Evolutionary conservation across 2,797 vertebrate species (phyloP).

Genomic region (Hafferia zeledoni): DNA sequence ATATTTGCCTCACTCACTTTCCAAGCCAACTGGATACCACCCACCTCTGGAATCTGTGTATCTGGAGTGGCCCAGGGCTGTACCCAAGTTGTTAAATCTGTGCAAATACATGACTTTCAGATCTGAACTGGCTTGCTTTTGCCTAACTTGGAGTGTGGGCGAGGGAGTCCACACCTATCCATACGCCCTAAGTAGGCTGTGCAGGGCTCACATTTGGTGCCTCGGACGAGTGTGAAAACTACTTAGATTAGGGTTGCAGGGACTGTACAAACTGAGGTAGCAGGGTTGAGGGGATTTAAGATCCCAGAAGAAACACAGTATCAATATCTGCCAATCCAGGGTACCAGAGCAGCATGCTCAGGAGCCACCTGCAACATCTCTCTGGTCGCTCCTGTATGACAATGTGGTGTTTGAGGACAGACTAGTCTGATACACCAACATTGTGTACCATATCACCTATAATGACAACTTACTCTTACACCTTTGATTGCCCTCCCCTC

Average conservation of each 20-base stretch:
- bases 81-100: conserved; percentile 28
- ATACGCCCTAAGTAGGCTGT: not conserved
- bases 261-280: not conserved
- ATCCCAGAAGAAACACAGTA: not conserved
- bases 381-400: not conserved
- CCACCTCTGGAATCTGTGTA: conserved; percentile 47
- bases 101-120: conserved; percentile 39
- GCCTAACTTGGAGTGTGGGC: not conserved
- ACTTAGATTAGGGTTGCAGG: not conserved
- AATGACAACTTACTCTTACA: not conserved
- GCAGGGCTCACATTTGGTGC: not conserved
- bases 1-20: conserved; percentile 29
- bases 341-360: not conserved
- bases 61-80: conserved; percentile 23
- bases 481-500: not conserved
- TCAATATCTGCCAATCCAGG: not conserved
- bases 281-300: not conserved
- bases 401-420: not conserved
- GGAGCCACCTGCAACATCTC: rapidly evolving
- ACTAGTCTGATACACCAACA: not conserved
- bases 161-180: conserved; percentile 31
- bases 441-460: not conserved
- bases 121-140: conserved; percentile 38
- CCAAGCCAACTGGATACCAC: conserved; percentile 47
- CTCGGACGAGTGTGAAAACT: not conserved